Evolutionary conservation across 2,797 vertebrate genomes (phyloP).

Genomic region (Poecilia wingei): DNA sequence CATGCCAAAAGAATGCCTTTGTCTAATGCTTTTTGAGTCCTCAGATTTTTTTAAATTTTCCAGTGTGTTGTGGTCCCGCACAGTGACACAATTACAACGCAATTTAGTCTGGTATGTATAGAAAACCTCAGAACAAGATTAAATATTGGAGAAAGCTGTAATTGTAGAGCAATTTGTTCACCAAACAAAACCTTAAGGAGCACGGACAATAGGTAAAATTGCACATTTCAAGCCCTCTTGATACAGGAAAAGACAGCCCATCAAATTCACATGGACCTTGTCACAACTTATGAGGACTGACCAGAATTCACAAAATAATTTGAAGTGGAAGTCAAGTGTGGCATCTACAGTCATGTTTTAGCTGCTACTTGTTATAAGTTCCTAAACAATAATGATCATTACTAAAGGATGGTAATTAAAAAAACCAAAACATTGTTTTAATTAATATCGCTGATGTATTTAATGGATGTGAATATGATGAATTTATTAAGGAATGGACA

Average conservation of each 20-base stretch:
- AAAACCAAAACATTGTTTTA: slow-evolving; percentile 8
- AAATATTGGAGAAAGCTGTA: slow-evolving; percentile 53
- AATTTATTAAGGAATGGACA: neutral
- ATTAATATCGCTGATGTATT: neutral
- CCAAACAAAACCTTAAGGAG: slow-evolving; percentile 29
- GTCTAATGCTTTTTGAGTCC: slow-evolving; percentile 64
- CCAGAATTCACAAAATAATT: slow-evolving; percentile 22
- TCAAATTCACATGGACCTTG: slow-evolving; percentile 55
- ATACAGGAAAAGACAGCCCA: slow-evolving; percentile 44
- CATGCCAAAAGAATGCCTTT: slow-evolving; percentile 67
- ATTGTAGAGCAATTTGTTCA: slow-evolving; percentile 61
- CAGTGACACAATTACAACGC: slow-evolving; percentile 7
- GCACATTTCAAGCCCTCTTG: slow-evolving; percentile 27
- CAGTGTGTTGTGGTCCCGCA: slow-evolving; percentile 16
- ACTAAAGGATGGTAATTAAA: neutral
- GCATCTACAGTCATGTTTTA: neutral
- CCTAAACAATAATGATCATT: slow-evolving; percentile 15
- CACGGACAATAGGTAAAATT: slow-evolving; percentile 45
- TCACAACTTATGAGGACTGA: slow-evolving; percentile 25
- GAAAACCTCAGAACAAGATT: slow-evolving; percentile 17
- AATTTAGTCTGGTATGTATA: slow-evolving; percentile 8
- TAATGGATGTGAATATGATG: neutral
- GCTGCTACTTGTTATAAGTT: slow-evolving; percentile 17
- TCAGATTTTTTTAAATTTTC: slow-evolving; percentile 61
- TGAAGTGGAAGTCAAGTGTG: slow-evolving; percentile 5